A percentile compares a stretch with the other conserved stretches of the same genome.
These are phyloP conservation scores for Pectinophora gossypiella DNA, from an alignment of 1,140 invertebrate species.

Conservation along the genomic window DNA sequence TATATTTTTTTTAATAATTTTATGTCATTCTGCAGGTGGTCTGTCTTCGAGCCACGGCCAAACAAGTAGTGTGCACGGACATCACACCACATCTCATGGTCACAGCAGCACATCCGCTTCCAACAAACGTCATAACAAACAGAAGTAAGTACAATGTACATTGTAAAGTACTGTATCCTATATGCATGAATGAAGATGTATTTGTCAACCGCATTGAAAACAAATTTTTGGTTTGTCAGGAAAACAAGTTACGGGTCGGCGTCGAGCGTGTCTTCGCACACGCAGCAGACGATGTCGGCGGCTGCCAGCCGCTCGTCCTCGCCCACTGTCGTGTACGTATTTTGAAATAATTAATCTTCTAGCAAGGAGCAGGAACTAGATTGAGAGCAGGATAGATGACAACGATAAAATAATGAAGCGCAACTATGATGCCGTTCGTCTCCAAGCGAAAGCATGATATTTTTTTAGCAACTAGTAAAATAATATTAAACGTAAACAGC, in stretches of 20 bases:
- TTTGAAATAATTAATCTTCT: too few species aligned
- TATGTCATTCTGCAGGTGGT: constrained; percentile 37
- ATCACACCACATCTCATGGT: constrained; percentile 38
- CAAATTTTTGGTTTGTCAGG: constrained; percentile 17
- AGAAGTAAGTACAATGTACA: constrained; percentile 38
- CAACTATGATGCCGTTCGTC: too few species aligned
- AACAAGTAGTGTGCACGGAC: constrained; percentile 27
- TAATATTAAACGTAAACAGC: too few species aligned
- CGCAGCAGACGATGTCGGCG: constrained; percentile 26
- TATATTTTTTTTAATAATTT: too few species aligned
- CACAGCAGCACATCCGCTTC: constrained; percentile 30
- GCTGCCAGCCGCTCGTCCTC: constrained; percentile 56
- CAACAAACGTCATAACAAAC: constrained; percentile 54
- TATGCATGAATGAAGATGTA: neutral
- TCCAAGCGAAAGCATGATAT: too few species aligned
- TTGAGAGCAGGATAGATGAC: too few species aligned
- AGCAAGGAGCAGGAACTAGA: too few species aligned
- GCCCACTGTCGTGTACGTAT: constrained; percentile 50
- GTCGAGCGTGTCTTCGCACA: constrained; percentile 27
- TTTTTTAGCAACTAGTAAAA: too few species aligned
- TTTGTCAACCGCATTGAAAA: too few species aligned
- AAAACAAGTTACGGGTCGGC: constrained; percentile 47
- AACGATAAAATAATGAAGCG: too few species aligned
- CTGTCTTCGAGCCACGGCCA: constrained; percentile 33
- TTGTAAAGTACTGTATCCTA: neutral